Evolutionary conservation across 1,140 invertebrate genomes (phyloP).

Genomic region (Helicorthomorpha holstii): DNA sequence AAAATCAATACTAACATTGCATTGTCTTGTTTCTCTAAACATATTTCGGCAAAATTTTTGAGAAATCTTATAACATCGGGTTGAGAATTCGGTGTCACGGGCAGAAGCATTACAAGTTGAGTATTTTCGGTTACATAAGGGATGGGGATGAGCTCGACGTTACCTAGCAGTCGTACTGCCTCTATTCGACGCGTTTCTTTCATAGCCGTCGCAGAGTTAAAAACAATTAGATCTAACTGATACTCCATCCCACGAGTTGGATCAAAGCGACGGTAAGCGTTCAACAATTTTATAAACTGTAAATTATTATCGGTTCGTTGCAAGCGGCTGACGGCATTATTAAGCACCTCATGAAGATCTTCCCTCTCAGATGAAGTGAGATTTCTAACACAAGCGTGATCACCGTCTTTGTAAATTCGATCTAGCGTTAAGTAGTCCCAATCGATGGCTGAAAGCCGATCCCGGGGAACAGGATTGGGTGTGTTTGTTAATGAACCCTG

Average conservation of each 20-base stretch:
- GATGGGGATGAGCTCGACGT: constrained; percentile 65
- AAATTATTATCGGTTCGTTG: not conserved
- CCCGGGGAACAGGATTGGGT: constrained; percentile 42
- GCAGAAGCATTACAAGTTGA: constrained; percentile 54
- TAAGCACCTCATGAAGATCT: not conserved
- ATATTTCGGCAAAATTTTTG: constrained; percentile 44
- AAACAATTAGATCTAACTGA: constrained; percentile 51
- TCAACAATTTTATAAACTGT: constrained; percentile 39
- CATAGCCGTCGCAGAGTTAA: constrained; percentile 22
- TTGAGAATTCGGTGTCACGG: constrained; percentile 32
- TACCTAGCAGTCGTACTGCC: constrained; percentile 57
- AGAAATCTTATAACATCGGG: constrained; percentile 41
- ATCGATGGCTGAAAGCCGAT: constrained; percentile 65
- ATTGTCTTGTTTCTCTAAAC: constrained; percentile 57
- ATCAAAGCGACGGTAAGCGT: constrained; percentile 72
- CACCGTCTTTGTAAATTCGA: constrained; percentile 56
- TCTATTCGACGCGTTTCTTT: constrained; percentile 33
- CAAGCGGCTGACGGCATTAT: not conserved
- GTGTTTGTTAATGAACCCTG: constrained; percentile 58
- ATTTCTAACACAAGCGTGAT: constrained; percentile 38
- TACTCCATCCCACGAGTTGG: constrained; percentile 76
- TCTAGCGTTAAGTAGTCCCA: constrained; percentile 70
- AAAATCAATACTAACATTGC: constrained; percentile 46
- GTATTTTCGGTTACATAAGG: constrained; percentile 83
- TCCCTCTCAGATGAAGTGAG: constrained; percentile 37